phyloP scores from a whole-genome alignment of 1,140 invertebrate genomes.

The Trichonephila inaurata region DNA sequence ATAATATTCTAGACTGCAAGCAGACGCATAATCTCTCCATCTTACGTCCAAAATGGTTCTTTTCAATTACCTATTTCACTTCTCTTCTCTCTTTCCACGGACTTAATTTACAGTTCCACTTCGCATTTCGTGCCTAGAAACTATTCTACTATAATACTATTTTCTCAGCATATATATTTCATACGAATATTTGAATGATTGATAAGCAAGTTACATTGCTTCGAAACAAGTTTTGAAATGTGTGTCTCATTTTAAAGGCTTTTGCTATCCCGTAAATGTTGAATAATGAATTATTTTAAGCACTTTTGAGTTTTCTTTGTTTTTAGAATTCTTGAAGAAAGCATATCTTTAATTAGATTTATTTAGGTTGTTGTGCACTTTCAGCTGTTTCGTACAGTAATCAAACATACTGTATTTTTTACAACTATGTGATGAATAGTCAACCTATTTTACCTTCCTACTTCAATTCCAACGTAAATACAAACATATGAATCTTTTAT shows the following conservation, averaged over 20 bases:
- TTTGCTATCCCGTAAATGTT: neutral
- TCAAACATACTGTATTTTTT: too few species aligned
- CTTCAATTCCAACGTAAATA: too few species aligned
- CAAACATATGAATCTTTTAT: too few species aligned
- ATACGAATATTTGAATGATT: neutral
- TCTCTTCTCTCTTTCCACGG: neutral
- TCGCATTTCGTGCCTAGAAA: neutral
- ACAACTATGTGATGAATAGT: too few species aligned
- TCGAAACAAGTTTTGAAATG: neutral
- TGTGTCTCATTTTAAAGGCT: neutral
- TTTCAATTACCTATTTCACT: conserved; percentile 3
- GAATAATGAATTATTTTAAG: too few species aligned
- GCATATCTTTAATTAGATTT: too few species aligned
- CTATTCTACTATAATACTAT: neutral
- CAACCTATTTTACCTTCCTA: too few species aligned
- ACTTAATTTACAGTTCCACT: neutral
- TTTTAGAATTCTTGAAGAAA: too few species aligned
- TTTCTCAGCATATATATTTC: neutral
- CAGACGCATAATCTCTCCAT: neutral
- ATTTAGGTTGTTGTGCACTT: too few species aligned
- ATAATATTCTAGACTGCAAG: neutral
- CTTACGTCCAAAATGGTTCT: neutral
- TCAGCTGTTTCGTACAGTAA: too few species aligned
- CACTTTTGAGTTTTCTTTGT: too few species aligned
- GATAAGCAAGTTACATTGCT: neutral